Base-by-base conservation (phyloP, 2,113 vertebrate genomes). In the Nansenia antarctica region DNA sequence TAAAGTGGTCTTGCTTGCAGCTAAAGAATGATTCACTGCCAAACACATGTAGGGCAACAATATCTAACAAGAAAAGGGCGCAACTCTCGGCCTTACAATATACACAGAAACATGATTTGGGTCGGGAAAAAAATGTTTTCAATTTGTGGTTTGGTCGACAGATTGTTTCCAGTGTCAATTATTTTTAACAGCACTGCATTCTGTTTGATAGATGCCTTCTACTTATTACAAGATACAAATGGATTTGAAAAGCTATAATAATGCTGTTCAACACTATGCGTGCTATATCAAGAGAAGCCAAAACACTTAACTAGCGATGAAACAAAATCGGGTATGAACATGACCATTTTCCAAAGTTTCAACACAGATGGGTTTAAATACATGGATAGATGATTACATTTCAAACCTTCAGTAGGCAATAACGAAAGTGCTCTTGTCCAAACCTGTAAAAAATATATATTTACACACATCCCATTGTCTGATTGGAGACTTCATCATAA, bases 391-490 rank as follows among this genome's bases (percentile, higher is more conserved):
- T 84, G 74, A 88, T 67, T 75, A 81, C 77, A 81, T 76, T 82
- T 84, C 65, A 73, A 86, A 88, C 77, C 73, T 77, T 87, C 79
- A 85, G 80, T 67, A 78, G 77, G 84, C 79, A 87, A 88, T 87
- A 90, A 90, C 85, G 80, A 92, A 92, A 92, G 90, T 91, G 88
- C 89, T 92, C 85, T 86, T 83, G 85, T 83, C 90, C 88, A 88
- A 87, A 89, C 89, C 82, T 84, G 89, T 93, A 93, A 92, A 93
- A 92, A 93, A 92, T n/a, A 91, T 91, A 91, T n/a, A 89, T 91
- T 87, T 88, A 82, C 91, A 91, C 87, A 91, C 82, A 82, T 81
- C 83, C 77, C 78, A 34, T 73, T 57, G 1, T 65, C 69, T 63
- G 80, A 85, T 78, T 69, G 60, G 66, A 78, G 76, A 57, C 70